Evolutionary conservation across 1,140 invertebrate genomes (phyloP).

Genomic region (Nylanderia fulva): DNA sequence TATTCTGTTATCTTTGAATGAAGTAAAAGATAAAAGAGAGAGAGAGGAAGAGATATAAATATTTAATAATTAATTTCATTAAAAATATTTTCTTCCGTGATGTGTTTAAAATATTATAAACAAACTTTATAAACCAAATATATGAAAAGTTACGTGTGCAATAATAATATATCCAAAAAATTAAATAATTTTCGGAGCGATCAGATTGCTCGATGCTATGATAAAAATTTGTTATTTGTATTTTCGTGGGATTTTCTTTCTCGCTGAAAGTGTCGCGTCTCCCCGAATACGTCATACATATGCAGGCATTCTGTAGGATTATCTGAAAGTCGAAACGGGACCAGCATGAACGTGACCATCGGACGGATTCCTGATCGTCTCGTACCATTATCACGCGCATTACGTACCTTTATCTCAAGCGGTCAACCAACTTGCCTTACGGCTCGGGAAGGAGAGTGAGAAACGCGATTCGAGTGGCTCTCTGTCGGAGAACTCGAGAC

Average conservation of each 20-base stretch:
- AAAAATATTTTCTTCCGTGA: background rate
- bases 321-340: constrained; percentile 76
- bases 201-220: too few species aligned
- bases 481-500: constrained; percentile 72
- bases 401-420: constrained; percentile 74
- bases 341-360: constrained; percentile 78
- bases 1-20: background rate
- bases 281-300: constrained; percentile 55
- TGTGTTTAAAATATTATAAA: background rate
- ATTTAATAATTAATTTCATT: too few species aligned
- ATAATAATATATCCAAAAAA: background rate
- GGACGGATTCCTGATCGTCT: constrained; percentile 78
- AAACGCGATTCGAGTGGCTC: constrained; percentile 59
- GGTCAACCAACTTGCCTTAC: constrained; percentile 78
- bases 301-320: constrained; percentile 67
- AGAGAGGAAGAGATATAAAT: background rate
- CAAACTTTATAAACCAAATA: background rate
- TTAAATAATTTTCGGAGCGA: background rate
- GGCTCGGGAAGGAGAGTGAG: constrained; percentile 40
- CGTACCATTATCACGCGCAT: constrained; percentile 25
- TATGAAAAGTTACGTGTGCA: background rate
- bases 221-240: constrained; percentile 9
- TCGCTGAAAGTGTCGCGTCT: background rate
- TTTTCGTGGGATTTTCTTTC: constrained; percentile 30
- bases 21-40: too few species aligned